Conservation (phyloP, 1,140 invertebrate species). For the Sinella curviseta region DNA sequence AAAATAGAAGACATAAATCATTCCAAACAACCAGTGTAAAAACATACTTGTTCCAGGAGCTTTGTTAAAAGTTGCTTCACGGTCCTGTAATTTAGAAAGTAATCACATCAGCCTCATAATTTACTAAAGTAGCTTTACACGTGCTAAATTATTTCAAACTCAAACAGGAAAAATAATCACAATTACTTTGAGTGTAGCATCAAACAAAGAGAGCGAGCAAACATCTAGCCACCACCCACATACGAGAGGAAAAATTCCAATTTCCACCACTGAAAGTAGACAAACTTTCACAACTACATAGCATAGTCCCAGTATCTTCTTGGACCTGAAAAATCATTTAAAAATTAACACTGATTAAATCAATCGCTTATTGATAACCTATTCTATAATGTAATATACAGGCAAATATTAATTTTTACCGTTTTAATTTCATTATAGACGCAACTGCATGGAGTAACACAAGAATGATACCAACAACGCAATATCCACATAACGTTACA, state of each 20-base stretch:
- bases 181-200: constrained; percentile 77
- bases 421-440: constrained; percentile 49
- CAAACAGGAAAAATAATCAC: not conserved
- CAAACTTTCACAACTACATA: constrained; percentile 97
- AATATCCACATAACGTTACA: constrained; percentile 90
- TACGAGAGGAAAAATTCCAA: constrained; percentile 91
- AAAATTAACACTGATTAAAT: constrained; percentile 57
- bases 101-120: not conserved
- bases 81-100: constrained; percentile 54
- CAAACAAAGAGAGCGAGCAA: constrained; percentile 92
- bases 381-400: not conserved
- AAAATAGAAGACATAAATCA: constrained; percentile 99
- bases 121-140: not conserved
- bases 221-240: constrained; percentile 99
- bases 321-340: constrained; percentile 83
- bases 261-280: constrained; percentile 87
- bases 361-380: not conserved
- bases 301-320: constrained; percentile 85
- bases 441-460: constrained; percentile 76
- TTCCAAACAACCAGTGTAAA: constrained; percentile 98
- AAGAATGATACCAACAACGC: constrained; percentile 80
- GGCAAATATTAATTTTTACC: constrained; percentile 26
- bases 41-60: constrained; percentile 96
- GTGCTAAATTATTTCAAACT: not conserved
- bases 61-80: constrained; percentile 80